Conservation (phyloP, 2,888 invertebrate genomes). For the Drosophila neonasuta region DNA sequence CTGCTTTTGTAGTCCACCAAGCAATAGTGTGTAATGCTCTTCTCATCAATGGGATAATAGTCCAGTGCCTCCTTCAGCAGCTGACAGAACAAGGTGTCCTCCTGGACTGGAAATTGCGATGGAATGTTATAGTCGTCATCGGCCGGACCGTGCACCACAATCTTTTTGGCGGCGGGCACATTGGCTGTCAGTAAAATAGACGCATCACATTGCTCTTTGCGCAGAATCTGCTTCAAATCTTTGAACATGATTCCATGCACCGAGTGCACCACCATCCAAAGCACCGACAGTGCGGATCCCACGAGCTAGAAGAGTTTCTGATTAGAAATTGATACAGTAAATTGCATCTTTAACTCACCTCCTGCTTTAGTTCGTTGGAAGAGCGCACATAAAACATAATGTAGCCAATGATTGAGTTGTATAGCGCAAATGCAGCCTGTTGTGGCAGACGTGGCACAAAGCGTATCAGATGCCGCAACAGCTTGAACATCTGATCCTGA, state of each 20-base stretch:
- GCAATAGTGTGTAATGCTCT: constrained; percentile 93
- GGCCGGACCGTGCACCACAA: constrained; percentile 95
- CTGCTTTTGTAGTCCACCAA: constrained; percentile 99
- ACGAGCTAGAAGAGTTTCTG: constrained; percentile 84
- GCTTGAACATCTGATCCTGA: constrained; percentile 96
- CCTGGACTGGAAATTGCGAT: constrained; percentile 98
- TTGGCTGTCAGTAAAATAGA: constrained; percentile 98
- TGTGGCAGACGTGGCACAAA: constrained; percentile 96
- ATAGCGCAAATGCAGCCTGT: constrained; percentile 98
- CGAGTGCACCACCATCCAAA: constrained; percentile 99
- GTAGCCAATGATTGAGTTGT: constrained; percentile 99
- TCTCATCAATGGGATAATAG: constrained; percentile 97
- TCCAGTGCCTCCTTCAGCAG: constrained; percentile 97
- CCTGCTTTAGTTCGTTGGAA: constrained; percentile 97
- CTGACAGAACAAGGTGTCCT: constrained; percentile 97
- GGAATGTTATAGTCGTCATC: constrained; percentile 96
- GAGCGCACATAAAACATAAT: constrained; percentile 99
- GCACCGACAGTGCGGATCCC: constrained; percentile 95
- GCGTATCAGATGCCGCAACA: constrained; percentile 94
- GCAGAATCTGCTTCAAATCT: constrained; percentile 98
- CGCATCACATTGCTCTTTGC: constrained; percentile 99
- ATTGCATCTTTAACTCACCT: constrained; percentile 79
- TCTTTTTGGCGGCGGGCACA: constrained; percentile 99
- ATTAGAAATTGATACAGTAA: not conserved
- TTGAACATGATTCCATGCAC: constrained; percentile 99